phyloP scores from a whole-genome alignment of 2,113 vertebrate species.

The Propithecus coquereli region DNA sequence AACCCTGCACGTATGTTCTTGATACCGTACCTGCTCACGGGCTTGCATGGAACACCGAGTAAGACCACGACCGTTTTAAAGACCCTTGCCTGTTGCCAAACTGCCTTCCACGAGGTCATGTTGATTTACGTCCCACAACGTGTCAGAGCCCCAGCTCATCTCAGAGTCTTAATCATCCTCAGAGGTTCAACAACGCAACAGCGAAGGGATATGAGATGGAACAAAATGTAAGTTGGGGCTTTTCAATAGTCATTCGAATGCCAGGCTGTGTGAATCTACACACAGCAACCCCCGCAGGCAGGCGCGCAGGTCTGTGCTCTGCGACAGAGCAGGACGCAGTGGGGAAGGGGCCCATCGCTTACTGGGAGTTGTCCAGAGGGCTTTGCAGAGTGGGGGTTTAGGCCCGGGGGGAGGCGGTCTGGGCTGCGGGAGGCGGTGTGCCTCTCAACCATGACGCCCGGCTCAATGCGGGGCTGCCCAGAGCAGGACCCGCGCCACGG shows the following conservation, averaged over 20 bases:
- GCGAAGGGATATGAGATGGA: accelerated
- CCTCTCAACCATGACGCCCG: accelerated
- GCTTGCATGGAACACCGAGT: accelerated
- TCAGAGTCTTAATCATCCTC: background rate
- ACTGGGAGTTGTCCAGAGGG: background rate
- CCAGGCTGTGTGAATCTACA: background rate
- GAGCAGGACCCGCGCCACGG: background rate
- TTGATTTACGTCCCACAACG: background rate
- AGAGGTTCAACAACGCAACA: too few species aligned
- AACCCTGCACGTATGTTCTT: accelerated
- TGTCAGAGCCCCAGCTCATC: background rate
- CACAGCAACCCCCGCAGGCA: accelerated
- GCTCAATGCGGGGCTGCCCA: background rate
- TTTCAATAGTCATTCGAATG: accelerated
- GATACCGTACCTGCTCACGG: too few species aligned
- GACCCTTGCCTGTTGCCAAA: background rate
- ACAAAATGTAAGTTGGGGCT: accelerated
- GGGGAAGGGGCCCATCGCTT: accelerated
- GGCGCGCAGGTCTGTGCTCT: accelerated
- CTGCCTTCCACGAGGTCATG: background rate
- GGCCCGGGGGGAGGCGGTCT: background rate
- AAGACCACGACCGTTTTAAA: background rate
- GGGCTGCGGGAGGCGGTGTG: accelerated
- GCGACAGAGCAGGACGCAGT: accelerated
- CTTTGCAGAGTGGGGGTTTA: accelerated